Base-by-base conservation (phyloP, 2,797 vertebrate genomes). In the Tapirus indicus region DNA sequence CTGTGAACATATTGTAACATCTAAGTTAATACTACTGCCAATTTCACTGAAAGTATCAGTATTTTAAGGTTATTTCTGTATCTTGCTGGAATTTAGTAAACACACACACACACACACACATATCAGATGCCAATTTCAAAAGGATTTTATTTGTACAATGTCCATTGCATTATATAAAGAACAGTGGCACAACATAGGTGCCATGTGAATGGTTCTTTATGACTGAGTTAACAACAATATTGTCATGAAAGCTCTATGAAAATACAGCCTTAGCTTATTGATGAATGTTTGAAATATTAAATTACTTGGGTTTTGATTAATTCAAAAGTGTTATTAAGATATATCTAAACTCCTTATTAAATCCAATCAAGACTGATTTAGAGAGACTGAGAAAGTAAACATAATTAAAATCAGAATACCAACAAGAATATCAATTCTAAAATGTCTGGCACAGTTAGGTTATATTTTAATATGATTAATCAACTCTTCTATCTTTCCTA, bases 301-400 rank as follows among this genome's bases (percentile, higher is more conserved):
- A 95, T 97, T 97, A 93, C 89, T 96, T 97, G 84, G 47, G 38
- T 69, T 92, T 98, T 97, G 87, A 97, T 98, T 98, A 98, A 98
- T 98, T 98, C 95, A 62, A 97, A 98, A 97, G 92, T 97, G 90
- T 95, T 98, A 98, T 97, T 98, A 98, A 98, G 84, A 94, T 93
- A 97, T 80, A 93, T 95, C 89, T 97, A 98, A 98, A 98, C 58
- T 94, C 72, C 92, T 97, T 98, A 98, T 98, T 98, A 98, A 98
- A 98, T 97, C 88, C 92, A 98, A 98, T 98, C 98, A 98, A 97
- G 75, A 97, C 92, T 98, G 97, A 98, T 98, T 98, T 98, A 96
- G 97, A 98, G 89, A 97, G 92, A 97, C 58, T 97, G 91, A 96
- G 90, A 98, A 98, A 96, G 91, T 98, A 98, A 98, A 98, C 97